Evolutionary conservation across 2,888 invertebrate genomes (phyloP).

Genomic region (Drosophila infuscata): DNA sequence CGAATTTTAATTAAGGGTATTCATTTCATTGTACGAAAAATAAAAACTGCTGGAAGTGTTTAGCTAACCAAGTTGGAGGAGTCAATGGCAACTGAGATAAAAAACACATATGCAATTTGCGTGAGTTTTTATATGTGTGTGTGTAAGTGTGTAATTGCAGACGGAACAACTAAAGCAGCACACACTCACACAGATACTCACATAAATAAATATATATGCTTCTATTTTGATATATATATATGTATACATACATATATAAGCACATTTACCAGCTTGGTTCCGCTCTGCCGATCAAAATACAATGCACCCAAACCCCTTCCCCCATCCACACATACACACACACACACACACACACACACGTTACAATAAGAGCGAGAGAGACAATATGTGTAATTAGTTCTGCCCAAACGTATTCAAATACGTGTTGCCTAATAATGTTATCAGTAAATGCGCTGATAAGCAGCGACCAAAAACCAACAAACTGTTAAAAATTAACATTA

Average conservation of each 20-base stretch:
- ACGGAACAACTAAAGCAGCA: constrained; percentile 44
- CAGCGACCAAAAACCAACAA: constrained; percentile 56
- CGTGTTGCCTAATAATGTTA: constrained; percentile 52
- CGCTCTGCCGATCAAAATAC: constrained; percentile 74
- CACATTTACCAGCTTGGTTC: constrained; percentile 65
- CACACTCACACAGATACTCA: constrained; percentile 41
- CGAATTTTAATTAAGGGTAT: not conserved
- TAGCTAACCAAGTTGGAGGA: constrained; percentile 35
- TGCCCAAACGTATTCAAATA: constrained; percentile 36
- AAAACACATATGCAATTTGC: not conserved
- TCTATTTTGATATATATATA: not conserved
- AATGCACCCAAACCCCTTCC: constrained; percentile 41
- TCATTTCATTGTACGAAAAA: not conserved
- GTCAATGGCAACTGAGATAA: constrained; percentile 16
- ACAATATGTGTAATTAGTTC: constrained; percentile 34
- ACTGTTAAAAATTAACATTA: constrained; percentile 27
- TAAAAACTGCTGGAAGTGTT: constrained; percentile 11
- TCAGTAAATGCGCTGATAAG: constrained; percentile 50
- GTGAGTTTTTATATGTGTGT: constrained; percentile 12
- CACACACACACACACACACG: constrained; percentile 4
- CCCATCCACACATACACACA: not conserved
- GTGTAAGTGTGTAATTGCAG: constrained; percentile 50
- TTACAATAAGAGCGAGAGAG: not conserved
- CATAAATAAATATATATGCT: constrained; percentile 4
- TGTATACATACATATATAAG: not conserved